These are phyloP conservation scores for Patella pellucida DNA, from an alignment of 2,888 invertebrate genomes.

Conservation along the genomic window DNA sequence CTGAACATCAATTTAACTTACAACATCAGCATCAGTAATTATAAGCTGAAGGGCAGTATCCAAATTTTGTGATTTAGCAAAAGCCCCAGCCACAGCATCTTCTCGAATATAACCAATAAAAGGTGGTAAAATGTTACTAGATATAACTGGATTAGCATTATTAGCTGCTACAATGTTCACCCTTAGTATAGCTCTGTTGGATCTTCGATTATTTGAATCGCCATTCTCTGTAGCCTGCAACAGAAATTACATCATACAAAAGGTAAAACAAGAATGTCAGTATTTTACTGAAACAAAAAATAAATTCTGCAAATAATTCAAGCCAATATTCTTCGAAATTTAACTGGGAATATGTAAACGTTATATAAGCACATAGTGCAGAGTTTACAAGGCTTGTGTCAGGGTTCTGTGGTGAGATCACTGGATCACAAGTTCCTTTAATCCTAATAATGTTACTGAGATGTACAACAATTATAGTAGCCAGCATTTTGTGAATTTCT, in stretches of 20 bases:
- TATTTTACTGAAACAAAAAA: neutral
- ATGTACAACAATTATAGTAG: too few species aligned
- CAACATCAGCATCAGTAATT: constrained; percentile 51
- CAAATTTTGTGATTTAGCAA: constrained; percentile 27
- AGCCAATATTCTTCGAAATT: too few species aligned
- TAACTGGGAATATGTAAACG: too few species aligned
- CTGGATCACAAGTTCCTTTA: too few species aligned
- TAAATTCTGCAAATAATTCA: neutral
- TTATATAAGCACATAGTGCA: too few species aligned
- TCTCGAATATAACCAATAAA: constrained; percentile 49
- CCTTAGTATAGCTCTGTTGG: constrained; percentile 36
- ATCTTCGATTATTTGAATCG: neutral
- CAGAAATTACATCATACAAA: too few species aligned
- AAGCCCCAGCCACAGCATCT: constrained; percentile 32
- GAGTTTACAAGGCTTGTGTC: too few species aligned
- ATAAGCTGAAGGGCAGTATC: constrained; percentile 30
- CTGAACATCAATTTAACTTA: constrained; percentile 30
- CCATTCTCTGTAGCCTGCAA: constrained; percentile 30
- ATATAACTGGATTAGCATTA: constrained; percentile 36
- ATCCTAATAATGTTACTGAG: too few species aligned
- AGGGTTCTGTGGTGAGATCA: too few species aligned
- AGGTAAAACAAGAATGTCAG: neutral
- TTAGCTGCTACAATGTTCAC: constrained; percentile 41
- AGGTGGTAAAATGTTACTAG: constrained; percentile 19
- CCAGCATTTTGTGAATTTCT: too few species aligned